Evolutionary conservation across 1,140 invertebrate species (phyloP), one percentile per base, ranked within the genome.

Genomic region (Halictus rubicundus): DNA sequence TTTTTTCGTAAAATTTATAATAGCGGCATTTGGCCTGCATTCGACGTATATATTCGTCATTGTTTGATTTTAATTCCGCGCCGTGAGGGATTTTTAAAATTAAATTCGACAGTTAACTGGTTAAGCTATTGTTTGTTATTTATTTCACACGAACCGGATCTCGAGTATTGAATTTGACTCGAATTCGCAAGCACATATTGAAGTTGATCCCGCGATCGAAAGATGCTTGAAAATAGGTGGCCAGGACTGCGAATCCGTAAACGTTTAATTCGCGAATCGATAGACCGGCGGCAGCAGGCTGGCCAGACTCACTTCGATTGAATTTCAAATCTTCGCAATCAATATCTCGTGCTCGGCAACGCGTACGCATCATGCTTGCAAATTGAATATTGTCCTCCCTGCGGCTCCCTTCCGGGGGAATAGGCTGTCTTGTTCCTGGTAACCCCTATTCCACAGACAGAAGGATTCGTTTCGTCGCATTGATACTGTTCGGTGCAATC

Each of bases 261-360:
- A 71, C 88, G 87, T 89, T 89, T 90, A 89, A 90, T 90, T 89
- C 82, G 69, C 78, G 83, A 89, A 90, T 87, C 88, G 86, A 89
- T 89, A 88, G 72, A 61, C 25, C 32, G 12, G 25, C 32, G 27
- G 23, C 21, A 25, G 57, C 23, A 7, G 57, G 9, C 25, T 32
- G 63, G 68, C 25, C 27, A n/a, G 27, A 23, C 37, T 14, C n/a
- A 71, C 65, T 78, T 74, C 42, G 63, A 87, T 87, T 85, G 72
- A 77, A 87, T 87, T 87, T 87, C 82, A 68, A 87, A 82, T 82
- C 52, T 79, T 75, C 5, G 71, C 73, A 52, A 82, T 84, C 82
- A 49, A 87, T 82, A 73, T 68, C 52, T 42, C 69, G 57, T 66
- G 39, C 27, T 52, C 68, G 39, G 69, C 19, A 12, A 25, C 60